These are phyloP conservation scores for Sebastes jordani DNA, from an alignment of 2,797 vertebrate species.

Conservation along the genomic window DNA sequence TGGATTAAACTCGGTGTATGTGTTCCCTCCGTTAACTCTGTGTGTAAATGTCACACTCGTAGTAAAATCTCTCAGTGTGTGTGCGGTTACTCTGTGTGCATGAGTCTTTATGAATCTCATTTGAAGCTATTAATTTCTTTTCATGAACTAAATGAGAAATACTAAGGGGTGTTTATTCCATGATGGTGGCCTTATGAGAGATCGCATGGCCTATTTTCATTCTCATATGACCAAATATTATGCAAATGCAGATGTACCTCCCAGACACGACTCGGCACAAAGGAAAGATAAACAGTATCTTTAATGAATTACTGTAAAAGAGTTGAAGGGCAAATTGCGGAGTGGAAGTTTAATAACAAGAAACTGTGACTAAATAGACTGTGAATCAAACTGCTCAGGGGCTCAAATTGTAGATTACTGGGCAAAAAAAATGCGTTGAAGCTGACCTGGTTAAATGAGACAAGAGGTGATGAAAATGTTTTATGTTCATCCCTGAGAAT, in stretches of 20 bases:
- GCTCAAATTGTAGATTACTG: conserved; percentile 7
- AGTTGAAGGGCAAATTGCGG: conserved; percentile 48
- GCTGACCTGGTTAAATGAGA: conserved; percentile 52
- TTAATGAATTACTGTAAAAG: conserved; percentile 63
- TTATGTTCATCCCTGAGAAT: conserved; percentile 33
- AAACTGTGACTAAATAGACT: conserved; percentile 42
- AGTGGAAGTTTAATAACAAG: conserved; percentile 52
- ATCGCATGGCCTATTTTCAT: conserved; percentile 36
- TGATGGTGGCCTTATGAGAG: conserved; percentile 49
- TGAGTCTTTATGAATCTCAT: conserved; percentile 63
- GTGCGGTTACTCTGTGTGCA: background rate
- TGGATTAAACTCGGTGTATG: conserved; percentile 21
- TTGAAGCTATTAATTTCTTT: conserved; percentile 71
- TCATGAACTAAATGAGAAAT: conserved; percentile 69
- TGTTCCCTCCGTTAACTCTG: background rate
- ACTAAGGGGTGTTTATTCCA: conserved; percentile 63
- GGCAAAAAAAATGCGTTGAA: conserved; percentile 25
- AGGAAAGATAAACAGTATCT: conserved; percentile 46
- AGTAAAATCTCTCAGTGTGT: conserved; percentile 1
- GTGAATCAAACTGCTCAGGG: conserved; percentile 29
- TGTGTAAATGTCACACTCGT: background rate
- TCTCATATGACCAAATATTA: conserved; percentile 62
- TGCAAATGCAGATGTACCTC: conserved; percentile 43
- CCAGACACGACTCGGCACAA: conserved; percentile 32
- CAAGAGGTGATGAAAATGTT: conserved; percentile 43